Evolutionary conservation across 2,888 invertebrate genomes (phyloP).

Genomic region (Ormyrus rosae): DNA sequence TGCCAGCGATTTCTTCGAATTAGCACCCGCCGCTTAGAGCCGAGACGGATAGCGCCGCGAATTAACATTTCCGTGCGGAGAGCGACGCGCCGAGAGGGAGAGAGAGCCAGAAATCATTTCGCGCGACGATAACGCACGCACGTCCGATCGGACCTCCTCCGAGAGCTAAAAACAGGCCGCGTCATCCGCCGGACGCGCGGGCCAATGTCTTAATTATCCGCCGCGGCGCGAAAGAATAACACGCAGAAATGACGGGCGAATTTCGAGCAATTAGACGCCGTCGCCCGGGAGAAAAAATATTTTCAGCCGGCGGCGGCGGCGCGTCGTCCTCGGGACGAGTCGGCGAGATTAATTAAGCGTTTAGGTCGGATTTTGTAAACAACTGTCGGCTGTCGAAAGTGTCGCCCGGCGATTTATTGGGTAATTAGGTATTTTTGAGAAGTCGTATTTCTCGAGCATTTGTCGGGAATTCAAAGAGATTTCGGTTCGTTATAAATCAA

Average conservation of each 20-base stretch:
- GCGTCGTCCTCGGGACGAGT: no score
- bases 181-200: slow-evolving; percentile 9
- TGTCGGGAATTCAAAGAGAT: no score
- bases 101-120: slow-evolving; percentile 23
- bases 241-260: background rate
- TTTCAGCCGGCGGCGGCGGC: background rate
- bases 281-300: slow-evolving; percentile 19
- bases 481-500: no score
- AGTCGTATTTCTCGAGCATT: no score
- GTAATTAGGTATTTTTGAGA: no score
- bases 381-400: no score
- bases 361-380: no score
- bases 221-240: background rate
- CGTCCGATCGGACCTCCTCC: slow-evolving; percentile 12
- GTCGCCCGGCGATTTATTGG: no score
- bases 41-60: slow-evolving; percentile 35
- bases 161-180: slow-evolving; percentile 28
- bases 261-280: slow-evolving; percentile 36
- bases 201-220: slow-evolving; percentile 41
- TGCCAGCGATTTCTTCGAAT: slow-evolving; percentile 38
- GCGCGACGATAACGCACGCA: slow-evolving; percentile 30
- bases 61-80: slow-evolving; percentile 38
- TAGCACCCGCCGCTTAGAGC: slow-evolving; percentile 38
- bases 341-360: slow-evolving; percentile 6
- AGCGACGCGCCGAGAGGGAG: background rate